A percentile compares a stretch with the other conserved stretches of the same genome.
Conservation (phyloP, 2,888 invertebrate genomes). For the Margaritifera margaritifera region DNA sequence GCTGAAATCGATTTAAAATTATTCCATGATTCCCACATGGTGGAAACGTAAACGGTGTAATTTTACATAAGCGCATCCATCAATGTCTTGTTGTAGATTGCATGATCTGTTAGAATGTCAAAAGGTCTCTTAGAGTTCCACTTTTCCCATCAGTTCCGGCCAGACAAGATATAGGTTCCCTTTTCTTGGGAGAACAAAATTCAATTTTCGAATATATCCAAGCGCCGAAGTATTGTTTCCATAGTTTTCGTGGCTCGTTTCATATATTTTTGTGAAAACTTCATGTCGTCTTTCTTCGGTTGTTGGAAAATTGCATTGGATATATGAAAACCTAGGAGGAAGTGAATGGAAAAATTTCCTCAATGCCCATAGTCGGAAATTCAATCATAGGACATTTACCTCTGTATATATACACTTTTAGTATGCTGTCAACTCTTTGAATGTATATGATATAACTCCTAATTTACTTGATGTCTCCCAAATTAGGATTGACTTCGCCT, state of each 20-base stretch:
- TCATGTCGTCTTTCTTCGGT: slow-evolving; percentile 49
- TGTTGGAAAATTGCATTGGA: no score
- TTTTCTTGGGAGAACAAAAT: slow-evolving; percentile 61
- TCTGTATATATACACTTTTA: no score
- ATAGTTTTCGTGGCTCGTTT: slow-evolving; percentile 70
- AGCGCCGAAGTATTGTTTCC: slow-evolving; percentile 62
- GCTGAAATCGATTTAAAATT: slow-evolving; percentile 64
- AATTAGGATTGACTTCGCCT: no score
- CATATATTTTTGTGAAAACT: slow-evolving; percentile 69
- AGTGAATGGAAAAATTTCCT: no score
- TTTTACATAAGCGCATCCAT: slow-evolving; percentile 61
- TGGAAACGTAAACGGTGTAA: slow-evolving; percentile 61
- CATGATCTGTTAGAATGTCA: slow-evolving; percentile 67
- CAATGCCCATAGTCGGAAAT: no score
- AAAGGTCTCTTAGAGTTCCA: slow-evolving; percentile 50
- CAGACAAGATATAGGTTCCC: slow-evolving; percentile 66
- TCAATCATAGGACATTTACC: no score
- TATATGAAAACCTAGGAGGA: no score
- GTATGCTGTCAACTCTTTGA: no score
- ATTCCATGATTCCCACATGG: slow-evolving; percentile 64
- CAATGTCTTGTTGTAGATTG: slow-evolving; percentile 58
- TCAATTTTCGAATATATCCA: slow-evolving; percentile 58
- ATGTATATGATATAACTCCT: no score
- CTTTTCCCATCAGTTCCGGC: slow-evolving; percentile 62
- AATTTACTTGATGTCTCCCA: no score